These are phyloP conservation scores for Corapipo altera DNA, from an alignment of 2,113 vertebrate species.

Conservation along the genomic window DNA sequence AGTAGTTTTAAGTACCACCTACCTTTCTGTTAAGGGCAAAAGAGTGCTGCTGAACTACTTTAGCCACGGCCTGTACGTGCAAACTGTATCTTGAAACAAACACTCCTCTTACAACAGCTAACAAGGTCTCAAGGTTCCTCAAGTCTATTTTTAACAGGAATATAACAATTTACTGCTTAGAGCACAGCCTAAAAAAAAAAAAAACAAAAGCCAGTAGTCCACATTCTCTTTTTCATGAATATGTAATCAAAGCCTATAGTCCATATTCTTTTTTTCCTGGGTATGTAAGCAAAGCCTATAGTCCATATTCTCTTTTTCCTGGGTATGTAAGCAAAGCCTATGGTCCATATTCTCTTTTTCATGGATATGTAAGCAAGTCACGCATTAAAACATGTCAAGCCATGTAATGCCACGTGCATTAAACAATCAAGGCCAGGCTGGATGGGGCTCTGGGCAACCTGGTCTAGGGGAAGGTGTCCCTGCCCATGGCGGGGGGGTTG, in stretches of 20 bases:
- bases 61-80: rapidly evolving
- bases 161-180: rapidly evolving
- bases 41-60: background rate
- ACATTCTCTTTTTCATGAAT: too few species aligned
- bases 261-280: too few species aligned
- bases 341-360: too few species aligned
- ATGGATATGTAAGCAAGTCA: rapidly evolving
- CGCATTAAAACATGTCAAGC: rapidly evolving
- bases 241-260: background rate
- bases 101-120: background rate
- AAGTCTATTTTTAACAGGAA: rapidly evolving
- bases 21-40: background rate
- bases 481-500: rapidly evolving
- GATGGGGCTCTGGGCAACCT: background rate
- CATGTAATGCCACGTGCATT: background rate
- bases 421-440: background rate
- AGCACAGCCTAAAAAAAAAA: too few species aligned
- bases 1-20: background rate
- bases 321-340: background rate
- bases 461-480: background rate
- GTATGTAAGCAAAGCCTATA: background rate
- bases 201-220: too few species aligned
- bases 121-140: background rate
- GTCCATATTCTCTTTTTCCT: too few species aligned
- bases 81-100: background rate